Percentiles rank a stretch among this genome's conserved stretches.
Evolutionary conservation across 2,797 vertebrate genomes (phyloP).

Genomic region (Meriones psammophilus): DNA sequence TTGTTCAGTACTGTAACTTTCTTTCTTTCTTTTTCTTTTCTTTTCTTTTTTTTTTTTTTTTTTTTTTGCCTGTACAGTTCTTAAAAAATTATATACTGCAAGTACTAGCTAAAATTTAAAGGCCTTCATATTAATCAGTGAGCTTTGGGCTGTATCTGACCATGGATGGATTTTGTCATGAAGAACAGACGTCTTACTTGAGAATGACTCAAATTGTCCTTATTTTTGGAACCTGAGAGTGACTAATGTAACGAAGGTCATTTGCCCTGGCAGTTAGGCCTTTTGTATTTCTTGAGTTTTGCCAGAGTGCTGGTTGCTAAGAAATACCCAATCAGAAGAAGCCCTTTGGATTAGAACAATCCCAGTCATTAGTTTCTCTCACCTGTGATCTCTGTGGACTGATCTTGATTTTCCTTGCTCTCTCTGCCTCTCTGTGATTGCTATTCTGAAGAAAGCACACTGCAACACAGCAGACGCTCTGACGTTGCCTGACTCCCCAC

Average conservation of each 20-base stretch:
- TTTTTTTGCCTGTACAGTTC: background rate
- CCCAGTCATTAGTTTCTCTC: slow-evolving; percentile 34
- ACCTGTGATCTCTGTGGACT: slow-evolving; percentile 16
- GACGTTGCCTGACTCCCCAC: background rate
- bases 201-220: slow-evolving; percentile 57
- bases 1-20: slow-evolving; percentile 30
- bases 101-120: background rate
- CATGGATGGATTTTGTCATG: slow-evolving; percentile 37
- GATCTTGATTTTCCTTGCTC: slow-evolving; percentile 57
- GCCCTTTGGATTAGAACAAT: slow-evolving; percentile 28
- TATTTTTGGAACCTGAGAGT: slow-evolving; percentile 64
- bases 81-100: background rate
- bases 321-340: slow-evolving; percentile 51
- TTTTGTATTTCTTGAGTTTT: slow-evolving; percentile 65
- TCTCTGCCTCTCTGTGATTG: background rate
- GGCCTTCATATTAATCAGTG: background rate
- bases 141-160: slow-evolving; percentile 12
- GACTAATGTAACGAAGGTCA: slow-evolving; percentile 7
- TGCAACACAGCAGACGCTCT: background rate
- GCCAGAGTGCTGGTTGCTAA: slow-evolving; percentile 60
- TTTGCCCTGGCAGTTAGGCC: slow-evolving; percentile 52
- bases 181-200: slow-evolving; percentile 58
- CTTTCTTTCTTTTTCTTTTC: background rate
- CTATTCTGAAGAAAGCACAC: background rate
- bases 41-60: slow-evolving; percentile 9